Conservation (phyloP, 2,888 invertebrate species). For the Drosophila ustulata region DNA sequence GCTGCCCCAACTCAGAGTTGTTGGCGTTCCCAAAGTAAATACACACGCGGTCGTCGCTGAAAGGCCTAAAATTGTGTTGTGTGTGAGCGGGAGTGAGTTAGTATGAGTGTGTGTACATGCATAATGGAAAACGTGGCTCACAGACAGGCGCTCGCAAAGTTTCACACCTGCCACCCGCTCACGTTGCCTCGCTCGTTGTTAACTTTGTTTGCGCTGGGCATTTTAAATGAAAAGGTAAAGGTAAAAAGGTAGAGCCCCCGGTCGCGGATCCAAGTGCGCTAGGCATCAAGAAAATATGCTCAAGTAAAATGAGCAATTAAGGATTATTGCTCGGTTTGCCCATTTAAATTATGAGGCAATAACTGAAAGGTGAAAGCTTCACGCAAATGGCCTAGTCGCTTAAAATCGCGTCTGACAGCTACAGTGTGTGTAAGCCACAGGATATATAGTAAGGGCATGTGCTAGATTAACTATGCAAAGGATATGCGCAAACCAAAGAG, state of each 20-base stretch:
- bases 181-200: slow-evolving; percentile 25
- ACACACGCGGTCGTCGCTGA: slow-evolving; percentile 57
- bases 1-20: slow-evolving; percentile 13
- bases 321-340: slow-evolving; percentile 75
- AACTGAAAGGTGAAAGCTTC: slow-evolving; percentile 46
- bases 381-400: slow-evolving; percentile 27
- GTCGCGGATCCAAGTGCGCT: slow-evolving; percentile 8
- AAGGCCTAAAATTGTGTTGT: slow-evolving; percentile 67
- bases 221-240: slow-evolving; percentile 70
- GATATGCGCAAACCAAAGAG: slow-evolving; percentile 1
- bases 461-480: slow-evolving; percentile 28
- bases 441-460: slow-evolving; percentile 16
- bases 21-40: slow-evolving; percentile 54
- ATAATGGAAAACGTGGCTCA: slow-evolving; percentile 66
- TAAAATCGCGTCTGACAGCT: slow-evolving; percentile 47
- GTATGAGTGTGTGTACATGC: slow-evolving; percentile 49
- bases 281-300: slow-evolving; percentile 68
- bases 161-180: slow-evolving; percentile 49
- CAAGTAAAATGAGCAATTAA: slow-evolving; percentile 78
- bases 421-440: slow-evolving; percentile 20
- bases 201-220: slow-evolving; percentile 76
- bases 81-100: slow-evolving; percentile 11
- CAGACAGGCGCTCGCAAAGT: slow-evolving; percentile 57
- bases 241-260: slow-evolving; percentile 41
- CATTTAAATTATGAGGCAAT: slow-evolving; percentile 72